A percentile compares a stretch with the other conserved stretches of the same genome.
phyloP scores from a whole-genome alignment of 2,113 vertebrate species.

The Thunnus thynnus region DNA sequence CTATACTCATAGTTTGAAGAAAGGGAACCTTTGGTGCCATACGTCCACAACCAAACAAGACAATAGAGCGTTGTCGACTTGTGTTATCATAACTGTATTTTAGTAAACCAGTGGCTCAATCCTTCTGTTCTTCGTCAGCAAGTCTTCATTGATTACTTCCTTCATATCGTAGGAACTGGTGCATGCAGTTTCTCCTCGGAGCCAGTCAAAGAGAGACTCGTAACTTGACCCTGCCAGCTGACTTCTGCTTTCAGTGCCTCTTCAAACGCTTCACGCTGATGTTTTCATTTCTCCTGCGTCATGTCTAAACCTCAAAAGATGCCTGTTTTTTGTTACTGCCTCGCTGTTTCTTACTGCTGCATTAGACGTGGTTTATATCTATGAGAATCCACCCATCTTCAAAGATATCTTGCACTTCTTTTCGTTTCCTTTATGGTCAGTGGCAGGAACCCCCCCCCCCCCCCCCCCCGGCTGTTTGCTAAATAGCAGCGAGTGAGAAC shows the following conservation, averaged over 20 bases:
- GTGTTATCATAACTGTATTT: not conserved
- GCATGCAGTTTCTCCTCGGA: not conserved
- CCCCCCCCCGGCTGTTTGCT: too few relatives aligned
- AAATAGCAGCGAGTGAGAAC: too few relatives aligned
- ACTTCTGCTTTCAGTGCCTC: conserved; percentile 33
- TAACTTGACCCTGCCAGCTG: not conserved
- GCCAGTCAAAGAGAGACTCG: conserved; percentile 1
- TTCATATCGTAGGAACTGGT: conserved; percentile 10
- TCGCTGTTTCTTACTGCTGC: not conserved
- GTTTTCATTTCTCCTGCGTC: not conserved
- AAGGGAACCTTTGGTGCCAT: too few relatives aligned
- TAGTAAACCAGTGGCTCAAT: not conserved
- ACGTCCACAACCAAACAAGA: too few relatives aligned
- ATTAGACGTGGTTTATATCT: not conserved
- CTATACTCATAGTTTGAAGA: too few relatives aligned
- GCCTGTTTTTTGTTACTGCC: not conserved
- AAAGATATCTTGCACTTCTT: too few relatives aligned
- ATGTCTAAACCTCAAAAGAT: not conserved
- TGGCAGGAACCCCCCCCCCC: not conserved
- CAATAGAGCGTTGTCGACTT: too few relatives aligned
- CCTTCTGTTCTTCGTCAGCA: not conserved
- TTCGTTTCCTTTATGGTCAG: too few relatives aligned
- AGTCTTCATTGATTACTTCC: conserved; percentile 22
- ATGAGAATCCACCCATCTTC: not conserved
- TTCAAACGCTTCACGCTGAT: not conserved